Evolutionary conservation across 2,797 vertebrate genomes (phyloP), one percentile per base, ranked within the genome.

Genomic region (Halcyon leucocephala): DNA sequence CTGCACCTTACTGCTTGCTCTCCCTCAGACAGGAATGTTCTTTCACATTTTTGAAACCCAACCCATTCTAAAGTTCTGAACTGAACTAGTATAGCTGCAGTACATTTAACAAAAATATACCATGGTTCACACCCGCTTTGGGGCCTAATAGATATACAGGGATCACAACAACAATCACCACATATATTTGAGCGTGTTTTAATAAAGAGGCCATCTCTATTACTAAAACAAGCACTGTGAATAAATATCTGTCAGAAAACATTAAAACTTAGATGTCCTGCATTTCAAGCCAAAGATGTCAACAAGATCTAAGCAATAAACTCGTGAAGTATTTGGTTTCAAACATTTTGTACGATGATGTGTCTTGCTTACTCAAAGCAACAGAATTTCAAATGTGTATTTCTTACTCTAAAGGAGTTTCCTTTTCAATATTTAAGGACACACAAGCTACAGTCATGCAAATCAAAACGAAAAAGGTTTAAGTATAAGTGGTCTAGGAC

Each of bases 361-460:
- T 42, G 12, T 42, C 61, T 46, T n/a, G 2, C 24, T 81, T 64
- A 57, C 42, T 71, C 46, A 83, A 29, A 65, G 33, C 15, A 76
- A 33, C 0, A 60, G 24, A 72, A 92, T 55, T 89, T 61, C 55
- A 78, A 79, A 83, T 26, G 21, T 41, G 51, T 24, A 78, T 58
- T 61, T 64, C 31, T 60, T 65, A 58, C 39, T 70, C 42, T 10
- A 49, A 41, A 88, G 3, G 1, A 85, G 21, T 35, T 41, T 79
- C 25, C 60, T 83, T 82, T 91, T 80, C 83, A 91, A 81, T 74
- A 86, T 78, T 90, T 91, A 86, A 94, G 65, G 24, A 72, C 12
- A 5, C 0, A 1, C 31, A 58, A 7, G 2, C 67, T 69, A 33
- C 69, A 95, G 65, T 86, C 85, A 83, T 39, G 61, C 52, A 94